A percentile compares a stretch with the other conserved stretches of the same genome.
phyloP scores from a whole-genome alignment of 2,113 vertebrate genomes.

The Brevimyrus niger region DNA sequence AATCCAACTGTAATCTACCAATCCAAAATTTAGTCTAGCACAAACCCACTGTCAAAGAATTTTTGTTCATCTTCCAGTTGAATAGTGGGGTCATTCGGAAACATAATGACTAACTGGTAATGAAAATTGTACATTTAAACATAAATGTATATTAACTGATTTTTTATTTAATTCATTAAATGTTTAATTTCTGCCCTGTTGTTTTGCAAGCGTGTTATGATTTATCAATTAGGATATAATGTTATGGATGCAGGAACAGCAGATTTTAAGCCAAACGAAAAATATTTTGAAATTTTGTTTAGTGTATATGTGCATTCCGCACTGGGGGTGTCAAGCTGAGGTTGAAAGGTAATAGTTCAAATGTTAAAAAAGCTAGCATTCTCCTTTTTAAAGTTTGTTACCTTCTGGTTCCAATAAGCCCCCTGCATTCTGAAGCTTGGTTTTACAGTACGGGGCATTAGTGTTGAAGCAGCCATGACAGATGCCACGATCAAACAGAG shows the following conservation, averaged over 20 bases:
- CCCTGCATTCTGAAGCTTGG: background rate
- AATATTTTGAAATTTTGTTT: background rate
- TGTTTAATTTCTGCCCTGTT: background rate
- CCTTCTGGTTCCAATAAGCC: conserved; percentile 22
- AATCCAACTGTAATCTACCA: background rate
- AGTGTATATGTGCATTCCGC: background rate
- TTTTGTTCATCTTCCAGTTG: background rate
- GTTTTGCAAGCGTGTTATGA: background rate
- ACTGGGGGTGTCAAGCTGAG: background rate
- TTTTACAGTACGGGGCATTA: conserved; percentile 18
- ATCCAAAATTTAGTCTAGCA: background rate
- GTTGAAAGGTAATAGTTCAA: conserved; percentile 13
- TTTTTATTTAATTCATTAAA: background rate
- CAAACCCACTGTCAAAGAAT: background rate
- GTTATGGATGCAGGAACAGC: background rate
- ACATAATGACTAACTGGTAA: too few species aligned
- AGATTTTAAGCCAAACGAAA: background rate
- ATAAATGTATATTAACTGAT: background rate
- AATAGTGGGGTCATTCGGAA: background rate
- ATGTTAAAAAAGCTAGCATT: conserved; percentile 16
- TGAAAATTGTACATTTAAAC: too few species aligned
- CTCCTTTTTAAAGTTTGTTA: background rate
- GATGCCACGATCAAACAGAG: conserved; percentile 19
- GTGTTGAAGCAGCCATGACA: conserved; percentile 15
- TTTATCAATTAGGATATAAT: background rate